Evolutionary conservation across 2,113 vertebrate genomes (phyloP).

Genomic region (Gallinago jamesoni): DNA sequence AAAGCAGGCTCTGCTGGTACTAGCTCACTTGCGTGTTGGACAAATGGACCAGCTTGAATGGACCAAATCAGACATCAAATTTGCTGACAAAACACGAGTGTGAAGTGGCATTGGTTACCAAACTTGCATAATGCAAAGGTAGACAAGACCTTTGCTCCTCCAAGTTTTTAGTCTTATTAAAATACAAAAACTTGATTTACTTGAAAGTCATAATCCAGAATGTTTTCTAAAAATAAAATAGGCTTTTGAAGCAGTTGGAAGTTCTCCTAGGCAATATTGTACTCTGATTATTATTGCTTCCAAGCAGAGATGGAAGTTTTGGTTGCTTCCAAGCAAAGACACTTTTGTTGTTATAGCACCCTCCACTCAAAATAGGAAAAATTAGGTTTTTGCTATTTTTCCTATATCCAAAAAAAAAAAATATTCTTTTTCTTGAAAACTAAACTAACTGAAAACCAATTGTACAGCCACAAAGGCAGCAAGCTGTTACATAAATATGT

Average conservation of each 20-base stretch:
- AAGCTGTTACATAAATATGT: background rate
- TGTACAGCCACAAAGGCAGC: background rate
- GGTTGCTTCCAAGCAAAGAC: background rate
- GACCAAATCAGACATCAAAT: background rate
- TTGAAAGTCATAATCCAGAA: background rate
- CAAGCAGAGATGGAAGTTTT: background rate
- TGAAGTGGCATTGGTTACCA: background rate
- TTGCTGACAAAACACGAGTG: background rate
- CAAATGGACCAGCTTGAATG: background rate
- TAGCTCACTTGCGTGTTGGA: accelerated
- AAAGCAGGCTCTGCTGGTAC: background rate
- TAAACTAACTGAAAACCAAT: background rate
- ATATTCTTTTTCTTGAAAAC: background rate
- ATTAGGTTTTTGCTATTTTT: background rate
- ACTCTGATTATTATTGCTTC: background rate
- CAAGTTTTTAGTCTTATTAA: background rate
- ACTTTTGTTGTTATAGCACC: background rate
- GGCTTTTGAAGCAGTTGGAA: background rate
- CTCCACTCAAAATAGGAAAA: background rate
- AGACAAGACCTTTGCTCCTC: background rate
- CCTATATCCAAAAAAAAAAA: too few species aligned
- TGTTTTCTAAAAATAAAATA: background rate
- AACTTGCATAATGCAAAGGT: background rate
- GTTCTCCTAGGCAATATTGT: background rate
- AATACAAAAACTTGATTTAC: background rate